These are phyloP conservation scores for Eilema griseolum DNA, from an alignment of 2,888 invertebrate genomes.

Conservation along the genomic window DNA sequence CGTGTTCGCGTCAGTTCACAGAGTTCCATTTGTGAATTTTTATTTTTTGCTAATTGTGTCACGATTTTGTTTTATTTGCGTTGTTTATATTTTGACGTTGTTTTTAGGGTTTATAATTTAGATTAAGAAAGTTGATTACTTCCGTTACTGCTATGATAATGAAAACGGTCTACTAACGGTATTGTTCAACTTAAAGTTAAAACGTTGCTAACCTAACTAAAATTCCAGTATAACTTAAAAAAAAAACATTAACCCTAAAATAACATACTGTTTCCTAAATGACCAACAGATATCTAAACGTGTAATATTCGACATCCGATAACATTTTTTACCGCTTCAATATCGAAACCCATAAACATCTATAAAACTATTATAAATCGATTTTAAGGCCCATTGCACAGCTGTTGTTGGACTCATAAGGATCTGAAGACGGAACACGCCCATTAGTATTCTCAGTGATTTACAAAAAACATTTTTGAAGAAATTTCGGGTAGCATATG, in stretches of 20 bases:
- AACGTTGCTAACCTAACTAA: background rate
- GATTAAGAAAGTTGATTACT: constrained; percentile 1
- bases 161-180: background rate
- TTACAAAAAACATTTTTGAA: constrained; percentile 47
- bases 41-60: constrained; percentile 59
- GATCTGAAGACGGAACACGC: constrained; percentile 58
- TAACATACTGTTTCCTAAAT: constrained; percentile 14
- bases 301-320: constrained; percentile 41
- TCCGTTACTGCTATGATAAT: background rate
- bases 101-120: constrained; percentile 37
- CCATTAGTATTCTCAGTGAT: constrained; percentile 59
- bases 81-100: constrained; percentile 45
- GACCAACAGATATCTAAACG: constrained; percentile 27
- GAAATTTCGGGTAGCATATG: constrained; percentile 46
- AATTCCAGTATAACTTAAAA: background rate
- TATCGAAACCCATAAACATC: constrained; percentile 45
- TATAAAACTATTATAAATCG: constrained; percentile 58
- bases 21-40: constrained; percentile 74
- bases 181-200: background rate
- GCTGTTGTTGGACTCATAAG: constrained; percentile 62
- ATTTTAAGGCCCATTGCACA: constrained; percentile 55
- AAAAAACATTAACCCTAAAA: constrained; percentile 16
- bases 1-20: constrained; percentile 77
- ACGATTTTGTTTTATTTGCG: constrained; percentile 51
- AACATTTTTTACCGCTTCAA: constrained; percentile 36